These are phyloP conservation scores for Copidosoma floridanum DNA, from an alignment of 1,140 invertebrate species.

Conservation along the genomic window DNA sequence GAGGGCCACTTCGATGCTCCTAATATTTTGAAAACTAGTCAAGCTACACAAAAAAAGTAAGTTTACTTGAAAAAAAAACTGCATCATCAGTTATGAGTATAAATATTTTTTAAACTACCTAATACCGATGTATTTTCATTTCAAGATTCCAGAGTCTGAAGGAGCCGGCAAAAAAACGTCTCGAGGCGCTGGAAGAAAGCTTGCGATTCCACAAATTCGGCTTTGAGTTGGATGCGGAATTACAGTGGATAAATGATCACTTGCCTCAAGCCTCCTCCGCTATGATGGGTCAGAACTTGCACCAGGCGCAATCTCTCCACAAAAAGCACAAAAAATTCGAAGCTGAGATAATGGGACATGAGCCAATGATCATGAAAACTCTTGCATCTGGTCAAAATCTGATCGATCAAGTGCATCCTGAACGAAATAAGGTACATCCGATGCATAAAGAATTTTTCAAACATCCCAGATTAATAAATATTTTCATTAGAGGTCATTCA, in stretches of 20 bases:
- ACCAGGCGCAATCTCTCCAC: slow-evolving; percentile 86
- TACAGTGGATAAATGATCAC: slow-evolving; percentile 95
- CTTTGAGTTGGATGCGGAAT: slow-evolving; percentile 89
- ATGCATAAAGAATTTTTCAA: neutral
- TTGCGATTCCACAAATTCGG: slow-evolving; percentile 89
- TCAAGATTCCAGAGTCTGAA: slow-evolving; percentile 62
- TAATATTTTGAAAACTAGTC: slow-evolving; percentile 78
- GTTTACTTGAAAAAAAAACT: no score
- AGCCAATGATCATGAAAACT: slow-evolving; percentile 78
- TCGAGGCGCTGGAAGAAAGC: slow-evolving; percentile 83
- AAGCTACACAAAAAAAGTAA: slow-evolving; percentile 70
- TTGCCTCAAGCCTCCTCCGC: slow-evolving; percentile 76
- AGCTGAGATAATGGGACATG: slow-evolving; percentile 79
- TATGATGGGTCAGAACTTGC: slow-evolving; percentile 75
- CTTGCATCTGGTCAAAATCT: slow-evolving; percentile 71
- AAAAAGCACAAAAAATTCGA: slow-evolving; percentile 94
- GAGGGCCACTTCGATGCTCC: slow-evolving; percentile 91
- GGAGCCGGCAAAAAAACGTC: slow-evolving; percentile 64
- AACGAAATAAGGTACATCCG: slow-evolving; percentile 65
- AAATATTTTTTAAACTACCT: neutral
- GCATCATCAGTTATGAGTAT: no score
- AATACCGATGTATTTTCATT: slow-evolving; percentile 11
- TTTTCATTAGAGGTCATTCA: neutral
- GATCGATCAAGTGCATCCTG: slow-evolving; percentile 72
- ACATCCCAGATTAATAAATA: slow-evolving; percentile 1